A percentile compares a stretch with the other conserved stretches of the same genome.
These are phyloP conservation scores for Aphis gossypii DNA, from an alignment of 1,140 invertebrate genomes.

Conservation along the genomic window DNA sequence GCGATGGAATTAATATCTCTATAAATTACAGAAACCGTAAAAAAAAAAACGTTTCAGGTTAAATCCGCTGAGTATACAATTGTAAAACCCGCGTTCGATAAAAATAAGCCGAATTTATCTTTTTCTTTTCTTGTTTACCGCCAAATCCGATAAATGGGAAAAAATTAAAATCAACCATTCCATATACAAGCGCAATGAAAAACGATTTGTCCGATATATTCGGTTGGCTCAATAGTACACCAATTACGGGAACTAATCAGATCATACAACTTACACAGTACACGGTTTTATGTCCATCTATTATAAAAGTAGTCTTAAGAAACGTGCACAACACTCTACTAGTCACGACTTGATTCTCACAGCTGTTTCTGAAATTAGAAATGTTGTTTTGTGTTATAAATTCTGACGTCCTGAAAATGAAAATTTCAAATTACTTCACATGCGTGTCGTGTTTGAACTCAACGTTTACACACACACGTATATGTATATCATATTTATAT, in stretches of 20 bases:
- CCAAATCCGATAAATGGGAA: not conserved
- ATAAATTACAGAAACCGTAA: no score
- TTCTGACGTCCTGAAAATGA: not conserved
- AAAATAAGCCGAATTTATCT: not conserved
- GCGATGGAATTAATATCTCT: not conserved
- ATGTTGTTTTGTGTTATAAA: not conserved
- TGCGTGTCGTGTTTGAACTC: not conserved
- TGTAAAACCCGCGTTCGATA: not conserved
- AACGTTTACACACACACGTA: not conserved
- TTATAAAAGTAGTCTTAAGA: not conserved
- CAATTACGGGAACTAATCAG: not conserved
- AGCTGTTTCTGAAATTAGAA: not conserved
- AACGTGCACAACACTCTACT: not conserved
- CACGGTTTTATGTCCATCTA: not conserved
- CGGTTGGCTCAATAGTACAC: not conserved
- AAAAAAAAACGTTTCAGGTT: not conserved
- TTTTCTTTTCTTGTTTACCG: not conserved
- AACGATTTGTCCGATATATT: not conserved
- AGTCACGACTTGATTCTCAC: not conserved
- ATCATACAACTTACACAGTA: not conserved
- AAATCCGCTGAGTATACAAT: not conserved
- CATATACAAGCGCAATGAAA: not conserved
- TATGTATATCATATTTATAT: not conserved
- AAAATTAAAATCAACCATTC: not conserved
- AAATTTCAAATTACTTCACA: slow-evolving; percentile 15